Evolutionary conservation across 1,140 invertebrate species (phyloP).

Genomic region (Pristionchus pacificus): DNA sequence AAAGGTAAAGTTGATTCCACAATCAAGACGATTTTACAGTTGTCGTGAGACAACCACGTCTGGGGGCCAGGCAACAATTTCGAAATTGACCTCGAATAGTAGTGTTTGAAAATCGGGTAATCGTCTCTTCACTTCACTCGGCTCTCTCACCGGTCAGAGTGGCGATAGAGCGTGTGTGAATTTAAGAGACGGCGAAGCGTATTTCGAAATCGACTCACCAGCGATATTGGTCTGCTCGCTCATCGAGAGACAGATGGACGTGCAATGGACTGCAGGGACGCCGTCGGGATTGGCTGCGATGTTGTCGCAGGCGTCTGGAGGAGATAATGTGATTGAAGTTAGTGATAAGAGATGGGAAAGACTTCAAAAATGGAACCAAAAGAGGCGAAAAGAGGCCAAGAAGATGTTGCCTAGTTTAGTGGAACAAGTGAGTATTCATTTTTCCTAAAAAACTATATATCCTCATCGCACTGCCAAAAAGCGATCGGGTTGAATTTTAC

Average conservation of each 20-base stretch:
- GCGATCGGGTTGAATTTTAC: background rate
- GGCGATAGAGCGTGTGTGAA: too few relatives aligned
- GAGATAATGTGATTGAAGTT: too few relatives aligned
- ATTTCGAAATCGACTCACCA: slow-evolving; percentile 7
- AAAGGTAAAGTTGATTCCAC: too few relatives aligned
- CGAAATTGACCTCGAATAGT: too few relatives aligned
- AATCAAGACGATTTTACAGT: too few relatives aligned
- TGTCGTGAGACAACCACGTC: too few relatives aligned
- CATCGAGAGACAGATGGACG: slow-evolving; percentile 32
- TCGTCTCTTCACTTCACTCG: background rate
- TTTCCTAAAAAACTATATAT: background rate
- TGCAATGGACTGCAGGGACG: slow-evolving; percentile 32
- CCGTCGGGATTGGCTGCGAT: slow-evolving; percentile 10
- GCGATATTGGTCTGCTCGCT: slow-evolving; percentile 34
- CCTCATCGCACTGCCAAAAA: background rate
- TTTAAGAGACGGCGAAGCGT: too few relatives aligned
- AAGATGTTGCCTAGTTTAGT: background rate
- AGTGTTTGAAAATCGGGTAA: too few relatives aligned
- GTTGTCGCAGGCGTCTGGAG: slow-evolving; percentile 32
- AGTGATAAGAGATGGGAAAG: too few relatives aligned
- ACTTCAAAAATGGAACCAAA: too few relatives aligned
- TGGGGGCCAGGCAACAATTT: background rate
- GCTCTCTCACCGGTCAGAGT: background rate
- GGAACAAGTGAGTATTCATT: background rate
- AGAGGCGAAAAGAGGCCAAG: too few relatives aligned